A percentile compares a stretch with the other conserved stretches of the same genome.
Evolutionary conservation across 2,113 vertebrate genomes (phyloP).

Genomic region (Myotis lucifugus): DNA sequence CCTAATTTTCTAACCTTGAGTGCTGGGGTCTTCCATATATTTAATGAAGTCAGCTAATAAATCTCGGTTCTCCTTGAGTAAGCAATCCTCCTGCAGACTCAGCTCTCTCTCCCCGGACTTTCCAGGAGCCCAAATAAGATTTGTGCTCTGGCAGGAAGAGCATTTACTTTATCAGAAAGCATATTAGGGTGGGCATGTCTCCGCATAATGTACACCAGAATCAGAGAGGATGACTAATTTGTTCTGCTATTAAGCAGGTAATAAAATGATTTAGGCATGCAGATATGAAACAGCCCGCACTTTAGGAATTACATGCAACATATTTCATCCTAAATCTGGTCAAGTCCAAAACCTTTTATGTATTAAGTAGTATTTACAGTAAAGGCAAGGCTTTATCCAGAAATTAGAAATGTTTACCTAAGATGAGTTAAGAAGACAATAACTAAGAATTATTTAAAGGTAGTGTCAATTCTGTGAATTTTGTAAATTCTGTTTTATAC

Average conservation of each 20-base stretch:
- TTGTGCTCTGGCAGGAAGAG: constrained; percentile 85
- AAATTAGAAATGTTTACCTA: constrained; percentile 77
- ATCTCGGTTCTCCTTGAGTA: constrained; percentile 83
- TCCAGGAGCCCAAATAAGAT: constrained; percentile 87
- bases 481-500: constrained; percentile 1
- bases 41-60: constrained; percentile 90
- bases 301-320: constrained; percentile 77
- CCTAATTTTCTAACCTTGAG: constrained; percentile 82
- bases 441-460: constrained; percentile 58
- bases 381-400: constrained; percentile 69
- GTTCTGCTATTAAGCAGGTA: constrained; percentile 84
- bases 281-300: constrained; percentile 77
- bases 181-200: constrained; percentile 85
- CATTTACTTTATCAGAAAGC: constrained; percentile 88
- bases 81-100: constrained; percentile 86
- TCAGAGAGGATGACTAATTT: constrained; percentile 86
- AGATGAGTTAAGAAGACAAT: constrained; percentile 51
- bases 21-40: constrained; percentile 80
- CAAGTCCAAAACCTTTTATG: constrained; percentile 70
- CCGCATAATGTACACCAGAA: constrained; percentile 85
- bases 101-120: constrained; percentile 85
- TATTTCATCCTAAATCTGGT: constrained; percentile 72
- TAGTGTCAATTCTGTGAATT: constrained; percentile 2
- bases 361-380: constrained; percentile 71
- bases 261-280: constrained; percentile 85